These are phyloP conservation scores for Macrobrachium nipponense DNA, from an alignment of 1,140 invertebrate genomes.

Conservation along the genomic window DNA sequence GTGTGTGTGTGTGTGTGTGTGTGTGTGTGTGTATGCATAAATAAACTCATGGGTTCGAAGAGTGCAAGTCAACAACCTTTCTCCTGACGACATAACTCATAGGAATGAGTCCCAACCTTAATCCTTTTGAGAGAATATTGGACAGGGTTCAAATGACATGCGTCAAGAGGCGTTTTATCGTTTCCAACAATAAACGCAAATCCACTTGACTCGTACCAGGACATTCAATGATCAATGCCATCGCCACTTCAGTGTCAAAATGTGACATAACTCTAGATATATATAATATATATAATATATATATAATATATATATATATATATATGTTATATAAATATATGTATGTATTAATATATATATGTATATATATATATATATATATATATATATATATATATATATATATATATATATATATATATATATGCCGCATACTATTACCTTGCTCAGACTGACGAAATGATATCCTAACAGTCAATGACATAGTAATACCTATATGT, in stretches of 20 bases:
- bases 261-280: not conserved
- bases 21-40: not conserved
- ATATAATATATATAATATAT: slow-evolving; percentile 8
- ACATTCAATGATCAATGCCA: not conserved
- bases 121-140: no score
- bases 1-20: no score
- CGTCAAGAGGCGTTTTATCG: not conserved
- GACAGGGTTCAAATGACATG: not conserved
- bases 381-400: slow-evolving; percentile 24
- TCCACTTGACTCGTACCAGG: not conserved
- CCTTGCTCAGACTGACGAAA: no score
- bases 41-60: not conserved
- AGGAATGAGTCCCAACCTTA: not conserved
- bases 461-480: no score
- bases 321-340: slow-evolving; percentile 12
- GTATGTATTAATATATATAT: slow-evolving; percentile 12
- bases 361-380: slow-evolving; percentile 13
- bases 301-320: not conserved
- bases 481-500: no score
- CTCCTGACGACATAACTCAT: not conserved
- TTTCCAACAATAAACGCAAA: not conserved
- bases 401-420: slow-evolving; percentile 32
- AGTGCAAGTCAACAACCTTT: not conserved
- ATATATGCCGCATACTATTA: not conserved
- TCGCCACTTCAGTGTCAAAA: not conserved